Percentiles rank a stretch among this genome's conserved stretches.
These are phyloP conservation scores for Crambe crambe DNA, from an alignment of 37 sponge, comb jelly and placozoan species.

Conservation along the genomic window DNA sequence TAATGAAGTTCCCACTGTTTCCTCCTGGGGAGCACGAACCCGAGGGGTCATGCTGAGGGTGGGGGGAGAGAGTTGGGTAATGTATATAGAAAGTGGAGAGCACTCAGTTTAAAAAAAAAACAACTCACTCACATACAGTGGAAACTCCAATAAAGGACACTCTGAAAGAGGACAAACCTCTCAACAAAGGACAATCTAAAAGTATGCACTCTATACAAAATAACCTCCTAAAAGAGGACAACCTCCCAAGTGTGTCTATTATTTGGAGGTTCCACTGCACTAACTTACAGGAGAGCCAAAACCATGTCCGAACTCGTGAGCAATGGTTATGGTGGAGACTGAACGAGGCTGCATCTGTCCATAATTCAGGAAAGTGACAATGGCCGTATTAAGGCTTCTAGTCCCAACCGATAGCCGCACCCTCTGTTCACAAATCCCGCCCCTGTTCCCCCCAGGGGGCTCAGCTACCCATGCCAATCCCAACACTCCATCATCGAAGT, in stretches of 20 bases:
- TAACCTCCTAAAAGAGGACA: too few species aligned
- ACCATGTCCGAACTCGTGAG: constrained; percentile 97
- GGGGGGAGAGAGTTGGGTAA: not conserved
- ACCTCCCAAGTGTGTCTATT: too few species aligned
- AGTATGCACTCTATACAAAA: too few species aligned
- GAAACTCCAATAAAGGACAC: too few species aligned
- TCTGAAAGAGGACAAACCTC: too few species aligned
- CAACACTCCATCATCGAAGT: constrained; percentile 87
- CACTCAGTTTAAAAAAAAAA: too few species aligned
- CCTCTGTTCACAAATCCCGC: constrained; percentile 76
- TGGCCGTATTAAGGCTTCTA: constrained; percentile 81
- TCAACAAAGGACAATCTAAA: too few species aligned
- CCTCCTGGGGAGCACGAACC: constrained; percentile 69
- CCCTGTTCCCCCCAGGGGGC: constrained; percentile 68
- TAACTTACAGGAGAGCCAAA: constrained; percentile 94
- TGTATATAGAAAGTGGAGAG: too few species aligned
- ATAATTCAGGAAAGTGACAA: constrained; percentile 88
- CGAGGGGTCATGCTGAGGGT: constrained; percentile 51
- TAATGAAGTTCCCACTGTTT: constrained; percentile 88
- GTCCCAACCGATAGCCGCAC: constrained; percentile 49
- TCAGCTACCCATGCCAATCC: constrained; percentile 93
- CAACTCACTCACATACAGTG: too few species aligned
- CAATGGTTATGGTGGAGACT: constrained; percentile 73
- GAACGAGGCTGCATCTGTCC: constrained; percentile 59
- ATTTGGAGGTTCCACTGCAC: too few species aligned